Evolutionary conservation across 1,140 invertebrate species (phyloP), one percentile per base, ranked within the genome.

Genomic region (Trinorchestia longiramus): DNA sequence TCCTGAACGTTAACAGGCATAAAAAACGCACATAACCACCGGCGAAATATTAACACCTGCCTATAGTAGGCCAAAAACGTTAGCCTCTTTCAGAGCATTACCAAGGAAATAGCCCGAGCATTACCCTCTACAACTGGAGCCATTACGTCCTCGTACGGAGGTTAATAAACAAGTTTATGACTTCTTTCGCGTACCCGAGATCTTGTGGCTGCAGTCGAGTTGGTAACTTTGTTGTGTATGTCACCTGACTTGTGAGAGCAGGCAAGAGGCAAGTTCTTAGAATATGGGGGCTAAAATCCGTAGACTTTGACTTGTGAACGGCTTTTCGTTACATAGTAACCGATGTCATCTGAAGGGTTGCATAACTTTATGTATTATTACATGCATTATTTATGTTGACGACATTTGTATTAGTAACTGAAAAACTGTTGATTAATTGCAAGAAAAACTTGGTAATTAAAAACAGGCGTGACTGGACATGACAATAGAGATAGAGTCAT

Each of bases 161-260:
- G 62, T 77, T 77, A 77, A 77, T 77, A 77, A 77, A 77, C 62
- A 77, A 28, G 62, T 77, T 77, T 77, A 77, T 77, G 62, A 77
- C 62, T 28, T 77, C 15, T 28, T 77, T 36, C 15, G 62, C 62
- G 15, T 77, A 77, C 62, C 62, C 62, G 36, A 77, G 62, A 36
- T 77, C 62, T 77, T 36, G 28, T 23, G 62, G 62, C 28, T 77
- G 62, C 1, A 77, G 62, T 77, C 62, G 62, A 77, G 62, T 77
- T 77, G 28, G 62, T 11, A 36, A 77, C 8, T 36, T 77, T 36
- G 62, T 77, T 28, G 28, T 77, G 62, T 77, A 36, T 28, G 62
- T 77, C 62, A 28, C 62, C 62, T 1, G 36, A 77, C 62, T 77
- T 77, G 8, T 77, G 62, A 36, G 15, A n/a, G 62, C 15, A 77